Conservation (phyloP, 2,113 vertebrate species). For the Tachuris rubrigastra region DNA sequence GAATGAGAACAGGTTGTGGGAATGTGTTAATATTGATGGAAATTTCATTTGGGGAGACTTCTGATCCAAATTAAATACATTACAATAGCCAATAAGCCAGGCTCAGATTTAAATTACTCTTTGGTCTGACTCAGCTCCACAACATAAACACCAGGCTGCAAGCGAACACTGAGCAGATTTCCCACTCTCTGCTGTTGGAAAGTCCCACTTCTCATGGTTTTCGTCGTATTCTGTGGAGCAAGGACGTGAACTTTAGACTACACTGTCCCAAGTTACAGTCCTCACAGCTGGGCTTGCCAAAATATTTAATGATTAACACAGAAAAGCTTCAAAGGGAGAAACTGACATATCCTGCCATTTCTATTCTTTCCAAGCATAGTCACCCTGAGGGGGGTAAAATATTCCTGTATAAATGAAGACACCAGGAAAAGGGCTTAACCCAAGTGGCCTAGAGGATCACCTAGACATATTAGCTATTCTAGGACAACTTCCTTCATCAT, state of each 20-base stretch:
- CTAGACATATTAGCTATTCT: neutral
- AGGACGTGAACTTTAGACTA: neutral
- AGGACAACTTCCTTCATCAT: neutral
- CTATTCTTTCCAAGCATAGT: neutral
- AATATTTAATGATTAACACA: neutral
- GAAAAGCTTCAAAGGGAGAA: neutral
- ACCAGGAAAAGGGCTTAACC: neutral
- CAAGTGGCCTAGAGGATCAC: neutral
- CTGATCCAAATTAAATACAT: neutral
- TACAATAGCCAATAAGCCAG: neutral
- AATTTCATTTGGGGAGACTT: neutral
- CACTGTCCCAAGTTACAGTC: neutral
- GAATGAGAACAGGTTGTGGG: neutral
- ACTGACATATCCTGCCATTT: neutral
- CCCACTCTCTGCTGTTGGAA: neutral
- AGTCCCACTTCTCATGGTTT: neutral
- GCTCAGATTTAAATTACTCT: neutral
- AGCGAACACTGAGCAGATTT: rapidly evolving
- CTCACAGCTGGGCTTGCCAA: neutral
- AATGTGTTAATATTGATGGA: neutral
- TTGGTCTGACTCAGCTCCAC: neutral
- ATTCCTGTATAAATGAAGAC: neutral
- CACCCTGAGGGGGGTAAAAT: rapidly evolving
- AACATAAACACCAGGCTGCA: neutral
- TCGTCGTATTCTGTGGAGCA: neutral